phyloP scores from a whole-genome alignment of 2,797 vertebrate genomes.

The Otolemur crassicaudatus region DNA sequence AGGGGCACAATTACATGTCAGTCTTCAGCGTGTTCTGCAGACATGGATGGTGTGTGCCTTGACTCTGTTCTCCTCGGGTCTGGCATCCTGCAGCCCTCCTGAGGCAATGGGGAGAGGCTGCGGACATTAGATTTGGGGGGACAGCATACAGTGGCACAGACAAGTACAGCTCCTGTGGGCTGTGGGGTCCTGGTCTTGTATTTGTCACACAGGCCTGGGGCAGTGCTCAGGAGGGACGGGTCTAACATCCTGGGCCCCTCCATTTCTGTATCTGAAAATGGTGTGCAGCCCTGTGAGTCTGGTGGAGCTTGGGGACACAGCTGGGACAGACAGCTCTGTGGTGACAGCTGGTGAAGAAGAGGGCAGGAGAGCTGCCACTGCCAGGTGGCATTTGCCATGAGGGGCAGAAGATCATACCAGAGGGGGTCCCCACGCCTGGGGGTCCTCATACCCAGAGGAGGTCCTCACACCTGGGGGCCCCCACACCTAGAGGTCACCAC shows the following conservation, averaged over 20 bases:
- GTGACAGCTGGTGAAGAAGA: background rate
- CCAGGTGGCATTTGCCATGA: background rate
- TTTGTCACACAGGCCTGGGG: background rate
- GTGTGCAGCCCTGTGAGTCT: background rate
- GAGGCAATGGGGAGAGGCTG: background rate
- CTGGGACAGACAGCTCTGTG: background rate
- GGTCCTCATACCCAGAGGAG: too few relatives aligned
- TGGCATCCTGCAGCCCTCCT: background rate
- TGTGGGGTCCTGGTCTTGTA: background rate
- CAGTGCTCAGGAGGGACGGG: background rate
- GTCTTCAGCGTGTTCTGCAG: background rate
- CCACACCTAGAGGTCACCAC: too few relatives aligned
- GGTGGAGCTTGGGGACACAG: background rate
- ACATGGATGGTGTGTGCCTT: background rate
- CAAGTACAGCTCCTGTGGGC: background rate
- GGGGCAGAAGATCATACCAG: background rate
- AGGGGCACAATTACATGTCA: background rate
- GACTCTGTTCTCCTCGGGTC: background rate
- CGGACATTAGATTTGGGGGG: background rate
- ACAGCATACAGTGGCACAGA: background rate
- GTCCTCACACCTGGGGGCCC: too few relatives aligned
- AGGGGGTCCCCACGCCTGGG: too few relatives aligned
- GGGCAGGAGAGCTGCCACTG: background rate
- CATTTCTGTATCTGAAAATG: background rate
- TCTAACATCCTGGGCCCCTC: background rate